Evolutionary conservation across 2,888 invertebrate genomes (phyloP).

Genomic region (Furcula furcula): DNA sequence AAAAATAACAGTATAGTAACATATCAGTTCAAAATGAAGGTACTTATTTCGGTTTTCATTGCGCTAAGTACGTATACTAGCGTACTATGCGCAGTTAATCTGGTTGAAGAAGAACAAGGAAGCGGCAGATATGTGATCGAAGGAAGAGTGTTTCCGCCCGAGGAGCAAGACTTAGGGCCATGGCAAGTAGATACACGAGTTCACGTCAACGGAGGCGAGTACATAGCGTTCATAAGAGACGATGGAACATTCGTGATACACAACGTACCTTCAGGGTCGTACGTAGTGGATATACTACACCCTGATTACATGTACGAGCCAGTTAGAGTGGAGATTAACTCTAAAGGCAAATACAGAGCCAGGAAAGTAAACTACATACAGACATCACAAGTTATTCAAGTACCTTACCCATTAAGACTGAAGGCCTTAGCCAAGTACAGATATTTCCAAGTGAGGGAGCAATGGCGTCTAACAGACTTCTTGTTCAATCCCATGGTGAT

Average conservation of each 20-base stretch:
- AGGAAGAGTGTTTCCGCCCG: slow-evolving; percentile 90
- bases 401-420: slow-evolving; percentile 95
- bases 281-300: slow-evolving; percentile 95
- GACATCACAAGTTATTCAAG: slow-evolving; percentile 93
- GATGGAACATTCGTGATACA: slow-evolving; percentile 95
- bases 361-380: slow-evolving; percentile 97
- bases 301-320: slow-evolving; percentile 97
- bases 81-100: slow-evolving; percentile 43
- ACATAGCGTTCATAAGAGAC: slow-evolving; percentile 92
- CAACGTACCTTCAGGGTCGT: slow-evolving; percentile 95
- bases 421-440: slow-evolving; percentile 90
- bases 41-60: slow-evolving; percentile 9
- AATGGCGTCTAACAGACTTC: slow-evolving; percentile 98
- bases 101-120: slow-evolving; percentile 62
- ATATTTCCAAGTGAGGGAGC: slow-evolving; percentile 96
- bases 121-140: slow-evolving; percentile 87
- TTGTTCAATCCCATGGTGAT: slow-evolving; percentile 98
- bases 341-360: slow-evolving; percentile 97
- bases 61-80: slow-evolving; percentile 22
- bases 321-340: slow-evolving; percentile 97
- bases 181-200: slow-evolving; percentile 91
- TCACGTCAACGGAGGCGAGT: slow-evolving; percentile 94
- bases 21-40: too few relatives aligned
- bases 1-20: too few relatives aligned
- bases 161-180: slow-evolving; percentile 79